Conservation (phyloP, 2,113 vertebrate genomes). For the Ammodytes marinus region DNA sequence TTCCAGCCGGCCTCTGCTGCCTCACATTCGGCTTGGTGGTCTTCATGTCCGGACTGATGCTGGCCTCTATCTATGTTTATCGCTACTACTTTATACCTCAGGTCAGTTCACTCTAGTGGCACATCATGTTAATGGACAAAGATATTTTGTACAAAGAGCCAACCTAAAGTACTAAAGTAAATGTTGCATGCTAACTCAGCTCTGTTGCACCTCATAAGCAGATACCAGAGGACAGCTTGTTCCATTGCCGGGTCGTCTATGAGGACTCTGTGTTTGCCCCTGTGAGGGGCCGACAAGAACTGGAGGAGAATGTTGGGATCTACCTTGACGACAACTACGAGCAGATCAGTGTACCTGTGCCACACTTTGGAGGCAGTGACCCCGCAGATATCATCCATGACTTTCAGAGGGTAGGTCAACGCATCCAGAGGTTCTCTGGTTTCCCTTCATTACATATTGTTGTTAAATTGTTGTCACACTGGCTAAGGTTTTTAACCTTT, state of each 20-base stretch:
- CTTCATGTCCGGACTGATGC: slow-evolving; percentile 89
- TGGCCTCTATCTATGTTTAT: slow-evolving; percentile 91
- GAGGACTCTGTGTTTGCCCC: slow-evolving; percentile 90
- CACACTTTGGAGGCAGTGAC: slow-evolving; percentile 92
- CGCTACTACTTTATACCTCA: slow-evolving; percentile 91
- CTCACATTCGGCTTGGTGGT: slow-evolving; percentile 89
- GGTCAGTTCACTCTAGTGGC: slow-evolving; percentile 78
- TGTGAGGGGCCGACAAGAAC: slow-evolving; percentile 85
- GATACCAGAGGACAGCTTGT: slow-evolving; percentile 91
- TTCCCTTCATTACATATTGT: neutral
- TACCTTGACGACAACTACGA: slow-evolving; percentile 93
- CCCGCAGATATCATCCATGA: slow-evolving; percentile 96
- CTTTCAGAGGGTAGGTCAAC: slow-evolving; percentile 89
- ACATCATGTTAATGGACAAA: neutral
- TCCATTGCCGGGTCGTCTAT: slow-evolving; percentile 91
- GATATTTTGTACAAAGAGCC: neutral
- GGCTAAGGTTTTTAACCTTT: neutral
- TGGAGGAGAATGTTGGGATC: slow-evolving; percentile 94
- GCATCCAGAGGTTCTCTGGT: neutral
- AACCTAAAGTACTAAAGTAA: neutral
- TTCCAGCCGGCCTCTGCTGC: slow-evolving; percentile 88
- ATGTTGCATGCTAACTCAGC: slow-evolving; percentile 30
- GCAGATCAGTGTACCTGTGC: slow-evolving; percentile 92
- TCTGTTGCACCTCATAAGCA: slow-evolving; percentile 68
- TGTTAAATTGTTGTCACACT: neutral